Evolutionary conservation across 2,888 invertebrate genomes (phyloP).

Genomic region (Amphipoea lucens): DNA sequence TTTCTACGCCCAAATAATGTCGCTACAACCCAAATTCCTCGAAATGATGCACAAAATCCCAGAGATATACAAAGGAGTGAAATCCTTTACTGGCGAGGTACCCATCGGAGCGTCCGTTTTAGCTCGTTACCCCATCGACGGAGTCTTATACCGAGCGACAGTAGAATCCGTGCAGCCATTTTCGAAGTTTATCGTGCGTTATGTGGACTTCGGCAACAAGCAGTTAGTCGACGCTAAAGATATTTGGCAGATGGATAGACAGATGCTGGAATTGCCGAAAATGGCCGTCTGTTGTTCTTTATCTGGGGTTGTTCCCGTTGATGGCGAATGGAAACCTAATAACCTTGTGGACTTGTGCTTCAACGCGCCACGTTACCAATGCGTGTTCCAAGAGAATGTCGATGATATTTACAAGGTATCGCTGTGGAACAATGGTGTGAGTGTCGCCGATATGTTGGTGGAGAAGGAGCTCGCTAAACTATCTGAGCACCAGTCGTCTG

Average conservation of each 20-base stretch:
- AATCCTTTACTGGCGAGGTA: slow-evolving; percentile 81
- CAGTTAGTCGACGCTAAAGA: slow-evolving; percentile 91
- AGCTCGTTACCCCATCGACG: slow-evolving; percentile 93
- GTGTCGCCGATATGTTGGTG: slow-evolving; percentile 87
- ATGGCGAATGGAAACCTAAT: slow-evolving; percentile 90
- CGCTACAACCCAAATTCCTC: slow-evolving; percentile 90
- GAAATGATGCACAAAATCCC: slow-evolving; percentile 93
- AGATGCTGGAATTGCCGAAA: slow-evolving; percentile 92
- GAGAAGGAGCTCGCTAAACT: slow-evolving; percentile 86
- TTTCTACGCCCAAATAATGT: slow-evolving; percentile 92
- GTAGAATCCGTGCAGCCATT: slow-evolving; percentile 90
- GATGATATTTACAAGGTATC: slow-evolving; percentile 88
- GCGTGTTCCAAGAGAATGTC: slow-evolving; percentile 88
- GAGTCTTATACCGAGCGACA: slow-evolving; percentile 93
- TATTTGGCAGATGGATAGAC: slow-evolving; percentile 93
- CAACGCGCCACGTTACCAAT: slow-evolving; percentile 90
- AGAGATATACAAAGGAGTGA: slow-evolving; percentile 90
- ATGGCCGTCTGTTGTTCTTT: slow-evolving; percentile 93
- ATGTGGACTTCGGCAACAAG: slow-evolving; percentile 94
- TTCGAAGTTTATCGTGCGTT: slow-evolving; percentile 92
- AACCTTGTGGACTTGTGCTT: slow-evolving; percentile 91
- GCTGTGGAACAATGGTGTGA: slow-evolving; percentile 84
- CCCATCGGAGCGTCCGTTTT: slow-evolving; percentile 92
- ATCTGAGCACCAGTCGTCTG: slow-evolving; percentile 81
- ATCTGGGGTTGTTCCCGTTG: slow-evolving; percentile 90